A percentile compares a stretch with the other conserved stretches of the same genome.
These are phyloP conservation scores for Cyprinodon tularosa DNA, from an alignment of 2,113 vertebrate genomes.

Conservation along the genomic window DNA sequence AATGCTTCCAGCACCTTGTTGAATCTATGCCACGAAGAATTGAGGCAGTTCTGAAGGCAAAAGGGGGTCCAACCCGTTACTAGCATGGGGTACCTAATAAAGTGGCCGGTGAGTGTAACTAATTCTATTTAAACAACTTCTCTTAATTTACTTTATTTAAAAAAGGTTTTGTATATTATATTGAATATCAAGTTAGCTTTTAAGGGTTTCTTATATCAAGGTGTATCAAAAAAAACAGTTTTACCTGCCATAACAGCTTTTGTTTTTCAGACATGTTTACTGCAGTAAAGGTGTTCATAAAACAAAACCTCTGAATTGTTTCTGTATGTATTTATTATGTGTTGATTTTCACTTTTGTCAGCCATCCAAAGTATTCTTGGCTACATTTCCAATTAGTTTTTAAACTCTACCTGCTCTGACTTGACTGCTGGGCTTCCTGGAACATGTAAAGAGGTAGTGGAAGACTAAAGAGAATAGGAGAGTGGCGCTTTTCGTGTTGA, in stretches of 20 bases:
- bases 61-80: too few relatives aligned
- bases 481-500: constrained; percentile 42
- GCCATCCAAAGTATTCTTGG: constrained; percentile 49
- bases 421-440: constrained; percentile 56
- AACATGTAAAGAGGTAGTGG: constrained; percentile 63
- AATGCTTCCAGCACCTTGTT: too few relatives aligned
- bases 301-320: neutral
- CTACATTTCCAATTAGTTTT: constrained; percentile 45
- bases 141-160: too few relatives aligned
- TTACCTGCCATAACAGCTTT: neutral
- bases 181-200: too few relatives aligned
- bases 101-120: too few relatives aligned
- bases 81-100: too few relatives aligned
- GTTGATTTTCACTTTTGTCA: constrained; percentile 37
- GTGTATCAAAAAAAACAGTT: neutral
- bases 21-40: too few relatives aligned
- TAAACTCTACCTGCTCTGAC: constrained; percentile 49
- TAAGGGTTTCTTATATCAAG: too few relatives aligned
- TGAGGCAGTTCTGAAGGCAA: too few relatives aligned
- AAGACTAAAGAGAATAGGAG: constrained; percentile 73
- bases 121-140: too few relatives aligned
- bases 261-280: neutral
- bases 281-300: neutral
- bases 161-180: too few relatives aligned
- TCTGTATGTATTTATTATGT: neutral